Percentiles rank a stretch among this genome's conserved stretches.
Conservation (phyloP, 1,140 invertebrate genomes). For the Drosophila leontia region DNA sequence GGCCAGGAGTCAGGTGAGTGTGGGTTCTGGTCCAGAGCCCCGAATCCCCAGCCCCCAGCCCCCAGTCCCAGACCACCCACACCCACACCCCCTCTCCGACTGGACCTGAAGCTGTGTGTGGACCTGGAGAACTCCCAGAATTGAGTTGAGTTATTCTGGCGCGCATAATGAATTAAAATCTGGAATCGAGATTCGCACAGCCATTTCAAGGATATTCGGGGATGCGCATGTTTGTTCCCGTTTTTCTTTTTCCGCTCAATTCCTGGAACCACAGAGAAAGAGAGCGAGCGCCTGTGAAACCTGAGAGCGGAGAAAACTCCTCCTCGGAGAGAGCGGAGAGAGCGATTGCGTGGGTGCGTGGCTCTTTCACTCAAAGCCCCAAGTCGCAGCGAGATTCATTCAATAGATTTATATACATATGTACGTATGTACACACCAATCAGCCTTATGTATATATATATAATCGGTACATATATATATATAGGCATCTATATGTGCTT, state of each 20-base stretch:
- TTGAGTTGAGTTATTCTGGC: slow-evolving; percentile 66
- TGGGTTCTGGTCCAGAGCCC: slow-evolving; percentile 22
- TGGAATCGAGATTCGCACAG: slow-evolving; percentile 60
- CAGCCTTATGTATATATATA: slow-evolving; percentile 13
- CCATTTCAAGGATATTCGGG: slow-evolving; percentile 77
- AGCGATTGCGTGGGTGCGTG: slow-evolving; percentile 28
- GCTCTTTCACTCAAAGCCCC: slow-evolving; percentile 77
- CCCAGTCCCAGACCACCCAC: slow-evolving; percentile 1
- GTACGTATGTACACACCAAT: slow-evolving; percentile 9
- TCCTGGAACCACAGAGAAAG: slow-evolving; percentile 53
- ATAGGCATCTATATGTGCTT: slow-evolving; percentile 16
- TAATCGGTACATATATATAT: slow-evolving; percentile 3
- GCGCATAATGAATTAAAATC: slow-evolving; percentile 77
- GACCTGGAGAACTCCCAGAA: neutral
- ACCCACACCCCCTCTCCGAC: slow-evolving; percentile 14
- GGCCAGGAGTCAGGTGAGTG: slow-evolving; percentile 61
- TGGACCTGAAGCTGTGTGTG: slow-evolving; percentile 7
- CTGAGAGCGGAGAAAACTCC: slow-evolving; percentile 5
- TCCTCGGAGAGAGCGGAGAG: slow-evolving; percentile 5
- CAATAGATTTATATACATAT: slow-evolving; percentile 58
- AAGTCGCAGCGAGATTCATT: slow-evolving; percentile 67
- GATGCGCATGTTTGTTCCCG: slow-evolving; percentile 83
- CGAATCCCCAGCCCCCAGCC: neutral
- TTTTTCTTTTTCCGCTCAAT: slow-evolving; percentile 72
- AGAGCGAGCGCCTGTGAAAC: neutral